Evolutionary conservation across 2,888 invertebrate species (phyloP).

Genomic region (Thereva nobilitata): DNA sequence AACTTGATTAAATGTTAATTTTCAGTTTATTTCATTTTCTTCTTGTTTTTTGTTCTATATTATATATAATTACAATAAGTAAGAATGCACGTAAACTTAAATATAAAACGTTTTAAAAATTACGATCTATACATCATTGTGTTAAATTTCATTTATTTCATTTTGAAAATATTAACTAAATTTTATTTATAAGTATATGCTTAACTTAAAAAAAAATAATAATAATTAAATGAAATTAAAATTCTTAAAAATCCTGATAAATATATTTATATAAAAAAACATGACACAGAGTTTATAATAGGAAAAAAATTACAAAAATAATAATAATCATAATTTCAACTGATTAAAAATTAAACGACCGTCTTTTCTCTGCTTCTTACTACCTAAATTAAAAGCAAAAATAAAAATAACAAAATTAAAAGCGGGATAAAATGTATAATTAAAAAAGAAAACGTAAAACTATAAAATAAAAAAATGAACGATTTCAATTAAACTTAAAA

Average conservation of each 20-base stretch:
- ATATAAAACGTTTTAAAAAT: constrained; percentile 23
- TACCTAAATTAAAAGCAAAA: constrained; percentile 6
- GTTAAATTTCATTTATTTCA: constrained; percentile 14
- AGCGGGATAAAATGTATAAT: neutral
- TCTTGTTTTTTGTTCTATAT: too few species aligned
- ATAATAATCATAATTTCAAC: constrained; percentile 7
- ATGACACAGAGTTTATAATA: constrained; percentile 23
- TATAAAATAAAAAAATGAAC: neutral
- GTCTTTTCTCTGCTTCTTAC: constrained; percentile 18
- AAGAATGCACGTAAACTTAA: constrained; percentile 22
- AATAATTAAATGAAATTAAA: constrained; percentile 16
- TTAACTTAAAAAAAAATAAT: constrained; percentile 12
- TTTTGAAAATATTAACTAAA: constrained; percentile 17
- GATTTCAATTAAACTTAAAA: constrained; percentile 2
- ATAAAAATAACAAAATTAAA: neutral
- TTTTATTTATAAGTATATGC: constrained; percentile 1
- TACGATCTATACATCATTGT: constrained; percentile 12
- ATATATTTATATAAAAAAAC: constrained; percentile 2
- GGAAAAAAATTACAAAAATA: constrained; percentile 9
- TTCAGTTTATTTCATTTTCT: too few species aligned
- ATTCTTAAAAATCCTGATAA: constrained; percentile 10
- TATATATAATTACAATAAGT: neutral
- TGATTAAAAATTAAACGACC: neutral
- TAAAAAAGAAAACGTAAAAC: neutral
- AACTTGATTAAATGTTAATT: too few species aligned